Conservation (phyloP, 1,140 invertebrate species). For the Rhizoglyphus robini region DNA sequence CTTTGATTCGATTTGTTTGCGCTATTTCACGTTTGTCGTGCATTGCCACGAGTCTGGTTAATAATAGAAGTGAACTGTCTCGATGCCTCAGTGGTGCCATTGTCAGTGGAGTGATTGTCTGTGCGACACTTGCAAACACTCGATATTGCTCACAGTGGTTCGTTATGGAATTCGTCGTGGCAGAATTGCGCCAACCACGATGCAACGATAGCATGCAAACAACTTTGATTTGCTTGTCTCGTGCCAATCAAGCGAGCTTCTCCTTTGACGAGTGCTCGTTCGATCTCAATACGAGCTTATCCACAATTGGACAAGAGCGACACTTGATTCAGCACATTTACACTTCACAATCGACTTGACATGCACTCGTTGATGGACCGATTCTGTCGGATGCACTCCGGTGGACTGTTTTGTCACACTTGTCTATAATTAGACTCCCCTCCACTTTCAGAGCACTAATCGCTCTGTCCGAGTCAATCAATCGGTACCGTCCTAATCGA, state of each 20-base stretch:
- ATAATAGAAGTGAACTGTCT: not conserved
- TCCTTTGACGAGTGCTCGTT: not conserved
- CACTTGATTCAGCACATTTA: conserved; percentile 10
- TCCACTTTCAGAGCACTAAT: too few relatives aligned
- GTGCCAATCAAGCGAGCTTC: conserved; percentile 1
- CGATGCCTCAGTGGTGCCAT: not conserved
- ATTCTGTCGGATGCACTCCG: not conserved
- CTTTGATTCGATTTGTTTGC: conserved; percentile 10
- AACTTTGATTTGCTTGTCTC: not conserved
- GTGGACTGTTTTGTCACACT: too few relatives aligned
- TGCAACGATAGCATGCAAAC: not conserved
- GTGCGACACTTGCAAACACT: not conserved
- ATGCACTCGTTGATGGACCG: not conserved
- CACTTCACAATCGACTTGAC: not conserved
- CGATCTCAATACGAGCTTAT: not conserved
- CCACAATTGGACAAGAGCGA: not conserved
- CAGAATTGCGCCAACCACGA: not conserved
- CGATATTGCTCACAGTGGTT: not conserved
- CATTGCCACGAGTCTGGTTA: not conserved
- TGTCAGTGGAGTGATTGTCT: not conserved
- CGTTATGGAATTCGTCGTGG: not conserved
- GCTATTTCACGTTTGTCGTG: not conserved
- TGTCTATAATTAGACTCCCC: too few relatives aligned
- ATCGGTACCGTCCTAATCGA: too few relatives aligned
- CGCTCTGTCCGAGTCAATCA: too few relatives aligned